Conservation (phyloP, 2,113 vertebrate genomes). For the Carassius carassius region DNA sequence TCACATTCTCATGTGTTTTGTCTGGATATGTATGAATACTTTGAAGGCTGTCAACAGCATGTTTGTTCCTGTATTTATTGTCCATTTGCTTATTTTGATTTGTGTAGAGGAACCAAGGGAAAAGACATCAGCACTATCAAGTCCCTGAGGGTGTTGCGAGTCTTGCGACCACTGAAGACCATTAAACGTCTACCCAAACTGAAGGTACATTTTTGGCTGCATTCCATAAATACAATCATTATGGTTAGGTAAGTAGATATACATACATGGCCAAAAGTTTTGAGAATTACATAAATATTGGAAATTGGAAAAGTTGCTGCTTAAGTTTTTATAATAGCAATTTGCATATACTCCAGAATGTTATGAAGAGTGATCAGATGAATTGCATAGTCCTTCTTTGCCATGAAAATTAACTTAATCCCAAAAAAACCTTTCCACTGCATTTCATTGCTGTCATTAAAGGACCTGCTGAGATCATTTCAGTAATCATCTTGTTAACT, state of each 20-base stretch:
- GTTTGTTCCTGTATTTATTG: conserved; percentile 9
- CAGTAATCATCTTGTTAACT: no score
- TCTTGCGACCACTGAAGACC: conserved; percentile 92
- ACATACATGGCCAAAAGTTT: no score
- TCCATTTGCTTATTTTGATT: conserved; percentile 56
- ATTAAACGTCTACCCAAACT: conserved; percentile 95
- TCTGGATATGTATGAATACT: background rate
- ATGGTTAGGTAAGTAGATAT: background rate
- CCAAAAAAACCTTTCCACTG: no score
- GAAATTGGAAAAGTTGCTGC: no score
- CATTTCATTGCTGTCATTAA: no score
- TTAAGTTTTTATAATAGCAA: no score
- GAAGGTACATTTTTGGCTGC: conserved; percentile 76
- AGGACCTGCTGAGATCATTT: no score
- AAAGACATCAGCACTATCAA: conserved; percentile 99
- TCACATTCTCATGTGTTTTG: conserved; percentile 23
- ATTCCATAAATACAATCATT: background rate
- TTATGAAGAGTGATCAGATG: no score
- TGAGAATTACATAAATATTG: no score
- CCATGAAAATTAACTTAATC: no score
- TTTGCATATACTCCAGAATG: no score
- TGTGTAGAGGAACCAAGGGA: conserved; percentile 91
- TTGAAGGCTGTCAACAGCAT: conserved; percentile 32
- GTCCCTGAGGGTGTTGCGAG: conserved; percentile 90
- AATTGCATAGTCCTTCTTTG: no score